These are phyloP conservation scores for Achlya flavicornis DNA, from an alignment of 2,888 invertebrate genomes.

Conservation along the genomic window DNA sequence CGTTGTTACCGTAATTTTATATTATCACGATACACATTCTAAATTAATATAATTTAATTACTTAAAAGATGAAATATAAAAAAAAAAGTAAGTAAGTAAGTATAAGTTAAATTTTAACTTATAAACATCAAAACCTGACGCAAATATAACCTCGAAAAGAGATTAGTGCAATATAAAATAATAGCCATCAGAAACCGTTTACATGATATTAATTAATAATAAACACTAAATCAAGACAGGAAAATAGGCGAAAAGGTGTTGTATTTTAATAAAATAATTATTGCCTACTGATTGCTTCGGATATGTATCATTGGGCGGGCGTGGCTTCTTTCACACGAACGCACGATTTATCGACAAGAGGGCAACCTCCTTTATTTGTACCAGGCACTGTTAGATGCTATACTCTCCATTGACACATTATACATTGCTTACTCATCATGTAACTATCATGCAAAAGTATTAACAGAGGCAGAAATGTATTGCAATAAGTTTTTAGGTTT, in stretches of 20 bases:
- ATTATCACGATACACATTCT: background rate
- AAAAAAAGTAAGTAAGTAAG: too few species aligned
- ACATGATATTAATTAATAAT: slow-evolving; percentile 30
- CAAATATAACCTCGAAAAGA: background rate
- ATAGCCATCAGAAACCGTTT: slow-evolving; percentile 43
- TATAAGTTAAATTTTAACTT: background rate
- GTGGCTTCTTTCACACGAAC: slow-evolving; percentile 73
- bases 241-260: slow-evolving; percentile 69
- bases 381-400: background rate
- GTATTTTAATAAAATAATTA: slow-evolving; percentile 79
- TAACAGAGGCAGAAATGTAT: background rate
- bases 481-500: slow-evolving; percentile 19
- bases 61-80: background rate
- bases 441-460: background rate
- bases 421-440: background rate
- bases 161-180: slow-evolving; percentile 25
- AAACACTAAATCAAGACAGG: slow-evolving; percentile 62
- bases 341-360: slow-evolving; percentile 62
- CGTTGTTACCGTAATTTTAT: background rate
- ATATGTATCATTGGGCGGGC: slow-evolving; percentile 62
- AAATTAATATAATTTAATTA: slow-evolving; percentile 1
- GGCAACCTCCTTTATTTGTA: slow-evolving; percentile 31
- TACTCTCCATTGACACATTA: slow-evolving; percentile 7
- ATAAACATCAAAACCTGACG: background rate
- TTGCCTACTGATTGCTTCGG: slow-evolving; percentile 62